These are phyloP conservation scores for Ginglymostoma cirratum DNA, from an alignment of 2,113 vertebrate species.

Conservation along the genomic window DNA sequence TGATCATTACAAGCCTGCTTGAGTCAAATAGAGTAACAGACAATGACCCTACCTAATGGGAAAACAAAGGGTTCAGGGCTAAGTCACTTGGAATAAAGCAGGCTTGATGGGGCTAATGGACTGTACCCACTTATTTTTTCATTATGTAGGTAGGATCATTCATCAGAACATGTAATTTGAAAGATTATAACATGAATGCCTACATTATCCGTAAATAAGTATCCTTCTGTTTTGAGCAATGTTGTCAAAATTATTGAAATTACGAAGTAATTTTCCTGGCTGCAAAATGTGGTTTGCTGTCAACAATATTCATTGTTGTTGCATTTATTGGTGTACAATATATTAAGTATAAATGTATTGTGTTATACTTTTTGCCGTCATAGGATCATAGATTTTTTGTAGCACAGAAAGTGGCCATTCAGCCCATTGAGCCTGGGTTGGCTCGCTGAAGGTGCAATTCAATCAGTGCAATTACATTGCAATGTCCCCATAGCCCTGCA, in stretches of 20 bases:
- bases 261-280: not conserved
- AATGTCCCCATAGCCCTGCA: too few relatives aligned
- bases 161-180: not conserved
- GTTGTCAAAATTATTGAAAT: not conserved
- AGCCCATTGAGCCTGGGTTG: too few relatives aligned
- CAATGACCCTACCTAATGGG: not conserved
- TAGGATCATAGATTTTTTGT: too few relatives aligned
- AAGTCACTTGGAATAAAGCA: not conserved
- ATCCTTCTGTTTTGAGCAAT: not conserved
- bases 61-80: not conserved
- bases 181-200: not conserved
- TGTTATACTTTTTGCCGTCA: not conserved
- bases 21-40: not conserved
- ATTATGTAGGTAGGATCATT: not conserved
- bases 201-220: not conserved
- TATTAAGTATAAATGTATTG: not conserved
- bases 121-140: not conserved
- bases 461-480: too few relatives aligned
- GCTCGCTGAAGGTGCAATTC: too few relatives aligned
- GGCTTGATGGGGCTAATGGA: not conserved
- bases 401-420: too few relatives aligned
- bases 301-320: not conserved
- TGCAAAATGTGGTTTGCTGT: not conserved
- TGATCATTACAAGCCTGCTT: not conserved
- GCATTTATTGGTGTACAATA: not conserved